Conservation (phyloP, 2,113 vertebrate genomes). For the Grammomys surdaster region DNA sequence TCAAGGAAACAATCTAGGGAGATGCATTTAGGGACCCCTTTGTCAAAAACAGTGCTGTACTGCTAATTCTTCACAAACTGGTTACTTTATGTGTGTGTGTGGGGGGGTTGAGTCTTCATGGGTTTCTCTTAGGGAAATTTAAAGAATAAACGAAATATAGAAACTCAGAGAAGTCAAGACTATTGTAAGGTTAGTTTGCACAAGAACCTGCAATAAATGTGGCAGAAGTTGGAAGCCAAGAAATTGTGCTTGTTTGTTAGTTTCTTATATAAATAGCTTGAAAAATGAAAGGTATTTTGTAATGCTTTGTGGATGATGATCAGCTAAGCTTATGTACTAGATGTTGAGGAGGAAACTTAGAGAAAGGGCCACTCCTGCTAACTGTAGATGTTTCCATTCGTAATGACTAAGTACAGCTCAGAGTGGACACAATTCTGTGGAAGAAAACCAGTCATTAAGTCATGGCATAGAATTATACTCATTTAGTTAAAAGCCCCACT, state of each 20-base stretch:
- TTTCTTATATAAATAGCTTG: constrained; percentile 70
- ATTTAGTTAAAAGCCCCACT: constrained; percentile 21
- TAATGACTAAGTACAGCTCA: constrained; percentile 8
- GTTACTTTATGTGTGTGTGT: too few species aligned
- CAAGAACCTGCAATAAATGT: constrained; percentile 75
- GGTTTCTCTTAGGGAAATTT: constrained; percentile 24
- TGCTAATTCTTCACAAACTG: neutral
- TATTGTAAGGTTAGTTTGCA: constrained; percentile 78
- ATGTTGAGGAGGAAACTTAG: constrained; percentile 60
- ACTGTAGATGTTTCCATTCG: neutral
- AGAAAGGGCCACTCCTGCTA: constrained; percentile 73
- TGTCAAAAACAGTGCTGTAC: neutral
- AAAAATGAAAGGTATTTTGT: constrained; percentile 38
- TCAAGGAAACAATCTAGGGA: neutral
- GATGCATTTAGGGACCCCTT: neutral
- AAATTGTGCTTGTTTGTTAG: constrained; percentile 84
- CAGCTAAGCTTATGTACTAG: neutral
- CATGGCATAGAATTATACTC: neutral
- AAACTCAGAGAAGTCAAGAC: constrained; percentile 33
- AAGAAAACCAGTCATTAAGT: constrained; percentile 60
- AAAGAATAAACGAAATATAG: constrained; percentile 57
- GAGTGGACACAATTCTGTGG: constrained; percentile 17
- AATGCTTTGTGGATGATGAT: constrained; percentile 30
- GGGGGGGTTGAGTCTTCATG: neutral
- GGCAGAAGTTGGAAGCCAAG: constrained; percentile 80